These are phyloP conservation scores for Drosophila micromelanica DNA, from an alignment of 1,140 invertebrate genomes.

Conservation along the genomic window DNA sequence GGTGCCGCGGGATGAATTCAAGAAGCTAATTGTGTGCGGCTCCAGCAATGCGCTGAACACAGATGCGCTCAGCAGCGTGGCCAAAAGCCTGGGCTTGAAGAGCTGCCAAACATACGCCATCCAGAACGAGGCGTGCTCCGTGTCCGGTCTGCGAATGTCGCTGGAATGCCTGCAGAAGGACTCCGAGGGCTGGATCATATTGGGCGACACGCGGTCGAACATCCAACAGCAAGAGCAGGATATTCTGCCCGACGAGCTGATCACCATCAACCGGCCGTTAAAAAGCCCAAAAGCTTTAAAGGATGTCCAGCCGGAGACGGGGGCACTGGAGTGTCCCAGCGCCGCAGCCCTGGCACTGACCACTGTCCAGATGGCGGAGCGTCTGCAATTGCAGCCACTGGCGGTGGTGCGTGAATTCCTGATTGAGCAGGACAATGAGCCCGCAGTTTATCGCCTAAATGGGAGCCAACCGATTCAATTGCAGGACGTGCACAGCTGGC, in stretches of 20 bases:
- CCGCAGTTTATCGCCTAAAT: slow-evolving; percentile 86
- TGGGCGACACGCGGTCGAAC: slow-evolving; percentile 47
- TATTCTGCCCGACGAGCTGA: slow-evolving; percentile 39
- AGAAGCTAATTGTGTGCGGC: slow-evolving; percentile 53
- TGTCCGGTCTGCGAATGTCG: slow-evolving; percentile 46
- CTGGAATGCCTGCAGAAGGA: slow-evolving; percentile 40
- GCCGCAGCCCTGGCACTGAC: slow-evolving; percentile 96
- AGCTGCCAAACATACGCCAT: slow-evolving; percentile 38
- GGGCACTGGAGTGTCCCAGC: slow-evolving; percentile 90
- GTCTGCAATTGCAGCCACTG: slow-evolving; percentile 92
- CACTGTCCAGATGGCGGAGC: slow-evolving; percentile 89
- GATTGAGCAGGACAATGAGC: slow-evolving; percentile 91
- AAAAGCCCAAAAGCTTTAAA: not conserved
- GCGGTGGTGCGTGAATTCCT: slow-evolving; percentile 95
- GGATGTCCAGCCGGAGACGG: not conserved
- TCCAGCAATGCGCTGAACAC: slow-evolving; percentile 15
- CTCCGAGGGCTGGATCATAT: slow-evolving; percentile 45
- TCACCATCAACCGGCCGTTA: not conserved
- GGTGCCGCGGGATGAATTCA: slow-evolving; percentile 56
- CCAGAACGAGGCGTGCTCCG: slow-evolving; percentile 43
- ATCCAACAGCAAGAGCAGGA: slow-evolving; percentile 20
- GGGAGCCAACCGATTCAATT: not conserved
- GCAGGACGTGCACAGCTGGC: slow-evolving; percentile 44
- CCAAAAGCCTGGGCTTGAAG: slow-evolving; percentile 49
- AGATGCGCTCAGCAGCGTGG: slow-evolving; percentile 18